Evolutionary conservation across 92 coral and sea anemone species (phyloP), one percentile per base, ranked within the genome.

Genomic region (Actinostola sp.): DNA sequence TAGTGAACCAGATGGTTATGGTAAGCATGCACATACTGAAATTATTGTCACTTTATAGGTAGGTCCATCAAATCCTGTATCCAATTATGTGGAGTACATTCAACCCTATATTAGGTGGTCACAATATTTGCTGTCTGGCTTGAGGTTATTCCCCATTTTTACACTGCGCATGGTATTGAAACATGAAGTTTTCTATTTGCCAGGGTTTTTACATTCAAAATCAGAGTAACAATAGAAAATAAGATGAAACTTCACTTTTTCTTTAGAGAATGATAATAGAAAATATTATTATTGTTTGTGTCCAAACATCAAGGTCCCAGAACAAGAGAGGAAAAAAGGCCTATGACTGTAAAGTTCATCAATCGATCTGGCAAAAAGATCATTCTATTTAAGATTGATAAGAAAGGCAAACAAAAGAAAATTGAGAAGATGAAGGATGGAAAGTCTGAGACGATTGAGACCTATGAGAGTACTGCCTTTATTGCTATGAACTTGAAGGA

Each of bases 321-420:
- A 59, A 88, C 98, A 30, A 82, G 55, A 56, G 92, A 84, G 31
- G 81, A 89, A 59, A 84, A 84, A 41, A 87, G 83, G 33, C 93
- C 86, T 2, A 8, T 95, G 73, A 80, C 83, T n/a, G 89, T 92
- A 28, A 88, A 75, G 68, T 95, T 95, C 80, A 78, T 84, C 34
- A 95, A 95, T 82, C 82, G 81, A 38, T 76, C 99, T 20, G 99
- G 90, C 20, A 86, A 76, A 56, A 91, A 88, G 44, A 89, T 88
- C 53, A 32, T 64, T 35, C 65, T 94, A 26, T 91, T 69, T 53
- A 76, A 84, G 86, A 81, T 94, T 71, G 84, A 91, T 78, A 89
- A 84, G 54, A 88, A 84, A 55, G 98, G 97, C 28, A 73, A 86
- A 26, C 78, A 81, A 28, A 86, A 90, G 52, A 77, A 71, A 66